Base-by-base conservation (phyloP, 2,888 invertebrate species). In the Aphodius sticticus region DNA sequence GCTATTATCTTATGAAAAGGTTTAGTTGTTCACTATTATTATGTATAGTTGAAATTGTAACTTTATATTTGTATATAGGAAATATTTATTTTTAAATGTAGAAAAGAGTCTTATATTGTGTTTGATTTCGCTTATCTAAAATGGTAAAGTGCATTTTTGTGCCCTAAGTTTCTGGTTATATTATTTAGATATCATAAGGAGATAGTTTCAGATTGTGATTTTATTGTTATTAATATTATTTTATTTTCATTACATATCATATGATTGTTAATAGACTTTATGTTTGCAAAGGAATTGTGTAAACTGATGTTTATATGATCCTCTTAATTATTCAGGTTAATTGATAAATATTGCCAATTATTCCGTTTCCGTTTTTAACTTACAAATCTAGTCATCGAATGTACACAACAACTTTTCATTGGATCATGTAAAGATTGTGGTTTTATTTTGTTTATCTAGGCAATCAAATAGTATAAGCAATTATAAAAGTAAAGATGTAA, bases 41-140 rank as follows among this genome's bases (percentile, higher is more conserved):
- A 53, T 53, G 53, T 53, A 53, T 53, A 53, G 53, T 53, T 53
- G 53, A 53, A 53, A 53, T 53, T 53, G 53, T 53, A 53, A 53
- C 53, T 53, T 53, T 53, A 53, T 53, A 53, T 53, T 53, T 53
- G 53, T 53, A 53, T 53, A 53, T 53, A 53, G 53, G 53, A 53
- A 53, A 53, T 53, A 53, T 53, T 53, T 53, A 53, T 53, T 53
- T 53, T 53, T 53, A 53, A 53, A 53, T 53, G 53, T 53, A 53
- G 53, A 53, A 53, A 53, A 53, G 53, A 53, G 53, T 53, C 53
- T 2, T 53, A 53, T 53, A 53, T 53, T 53, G 12, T 53, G 53
- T 53, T 53, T 26, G 26, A 26, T 26, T 53, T 53, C 12, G 53
- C 53, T 53, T 53, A 53, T 53, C 53, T 53, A 53, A 53, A 53